Base-by-base conservation (phyloP, 2,888 invertebrate species). In the Holacanthella duospinosa region DNA sequence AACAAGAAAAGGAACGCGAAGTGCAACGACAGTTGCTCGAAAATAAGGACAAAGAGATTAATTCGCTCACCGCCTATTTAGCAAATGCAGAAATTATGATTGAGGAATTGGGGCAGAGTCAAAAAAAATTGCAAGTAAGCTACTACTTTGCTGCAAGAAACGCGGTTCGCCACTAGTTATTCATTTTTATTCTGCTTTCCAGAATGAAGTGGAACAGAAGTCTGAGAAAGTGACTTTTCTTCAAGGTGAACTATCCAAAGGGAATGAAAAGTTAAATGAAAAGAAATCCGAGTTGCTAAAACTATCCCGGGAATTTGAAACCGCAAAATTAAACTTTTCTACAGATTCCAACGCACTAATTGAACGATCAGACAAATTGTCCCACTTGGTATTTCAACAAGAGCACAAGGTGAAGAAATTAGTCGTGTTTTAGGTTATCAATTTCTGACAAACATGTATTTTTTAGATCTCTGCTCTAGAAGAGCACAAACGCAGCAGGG, bases 401-500 rank as follows among this genome's bases (percentile, higher is more conserved):
- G 72, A 72, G 56, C 67, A 70, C 36, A 72, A 71, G 69, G 72
- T 71, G 4, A 55, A 9, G 12, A 55, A 24, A 4, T 26, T 4
- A 55, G 6, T 3, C 16, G 3, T n/a, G 6, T 12, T 12, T 55
- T 29, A 4, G 21, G n/a, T 4, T 12, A 6, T 16, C 27, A n/a
- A n/a, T n/a, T 12, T 55, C 21, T 29, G 3, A 12, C 6, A 55
- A 6, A 25, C 4, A n/a, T 59, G 6, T 58, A 19, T 58, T 59
- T 61, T 60, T 21, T 53, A 71, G 71, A 71, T 72, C 61, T 65
- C 68, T 16, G 66, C 65, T 12, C 56, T 71, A 6, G 72, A 72
- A 61, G 72, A 72, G 60, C 68, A 70, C 29, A 68, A 68, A 29
- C 61, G 70, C 61, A 71, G 68, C 28, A 48, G 72, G 29, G 72